Evolutionary conservation across 37 sponge, comb jelly and placozoan genomes (phyloP), one percentile per base, ranked within the genome.

Genomic region (Hexactinellida sp.): DNA sequence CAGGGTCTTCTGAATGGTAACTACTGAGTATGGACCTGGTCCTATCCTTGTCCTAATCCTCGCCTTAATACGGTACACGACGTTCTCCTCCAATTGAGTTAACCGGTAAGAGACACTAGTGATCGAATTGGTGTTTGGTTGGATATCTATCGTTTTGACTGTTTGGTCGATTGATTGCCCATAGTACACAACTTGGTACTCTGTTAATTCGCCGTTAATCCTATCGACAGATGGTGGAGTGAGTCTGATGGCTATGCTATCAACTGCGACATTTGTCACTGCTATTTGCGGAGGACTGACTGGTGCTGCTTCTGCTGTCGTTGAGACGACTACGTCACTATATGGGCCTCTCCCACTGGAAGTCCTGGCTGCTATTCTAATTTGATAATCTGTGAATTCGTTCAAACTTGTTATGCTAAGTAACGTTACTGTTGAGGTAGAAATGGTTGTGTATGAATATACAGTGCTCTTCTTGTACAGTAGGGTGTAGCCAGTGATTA

Each of bases 311-410:
- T 63, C 76, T 21, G 3, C 13, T 7, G 76, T 63, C 25, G 76
- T 63, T 23, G 34, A 3, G 34, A 32, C 34, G 1, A 63, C 13
- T n/a, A 63, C 25, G 76, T 63, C 34, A 63, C 76, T 63, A 23
- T 63, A 63, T 32, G 76, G 76, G 13, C 76, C 76, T 28, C 3
- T 7, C 34, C 76, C 76, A 7, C 5, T 1, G 25, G 76, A 63
- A 5, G 76, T 63, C 1, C 19, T 21, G 3, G 76, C 76, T 10
- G 76, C 25, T 63, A 63, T n/a, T 63, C 30, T 63, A 23, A 63
- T 23, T n/a, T 63, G 76, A 63, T 63, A 63, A 7, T 63, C 76
- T 63, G 76, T 63, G 76, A 63, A 63, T 63, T 63, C 76, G 13
- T 63, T 63, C 76, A 63, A 28, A 63, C 34, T 63, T 7, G 30